Percentiles rank a stretch among this genome's conserved stretches.
These are phyloP conservation scores for Ectemnius lituratus DNA, from an alignment of 2,888 invertebrate species.

Conservation along the genomic window DNA sequence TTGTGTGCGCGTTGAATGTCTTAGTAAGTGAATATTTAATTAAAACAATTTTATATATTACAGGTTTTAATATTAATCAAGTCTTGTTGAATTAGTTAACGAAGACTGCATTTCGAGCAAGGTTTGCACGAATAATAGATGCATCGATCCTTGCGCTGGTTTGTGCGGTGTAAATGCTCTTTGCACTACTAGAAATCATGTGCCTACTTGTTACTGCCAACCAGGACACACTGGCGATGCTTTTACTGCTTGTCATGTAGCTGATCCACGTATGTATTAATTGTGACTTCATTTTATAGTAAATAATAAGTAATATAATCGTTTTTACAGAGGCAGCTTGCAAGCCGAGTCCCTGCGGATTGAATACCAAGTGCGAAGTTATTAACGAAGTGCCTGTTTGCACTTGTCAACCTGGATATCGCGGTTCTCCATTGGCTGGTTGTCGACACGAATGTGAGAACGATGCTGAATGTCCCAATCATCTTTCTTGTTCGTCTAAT, in stretches of 20 bases:
- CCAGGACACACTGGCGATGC: conserved; percentile 89
- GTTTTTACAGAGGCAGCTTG: conserved; percentile 86
- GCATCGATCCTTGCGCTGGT: conserved; percentile 88
- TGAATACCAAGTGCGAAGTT: conserved; percentile 89
- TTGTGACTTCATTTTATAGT: too few species aligned
- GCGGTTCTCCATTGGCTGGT: conserved; percentile 87
- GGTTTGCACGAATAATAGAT: conserved; percentile 87
- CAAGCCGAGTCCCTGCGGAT: conserved; percentile 89
- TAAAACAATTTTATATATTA: too few species aligned
- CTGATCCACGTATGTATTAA: conserved; percentile 84
- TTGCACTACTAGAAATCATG: conserved; percentile 88
- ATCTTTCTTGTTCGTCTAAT: conserved; percentile 84
- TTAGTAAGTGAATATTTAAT: conserved; percentile 79
- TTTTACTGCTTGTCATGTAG: conserved; percentile 84
- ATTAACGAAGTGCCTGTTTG: conserved; percentile 88
- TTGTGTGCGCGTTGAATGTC: conserved; percentile 87
- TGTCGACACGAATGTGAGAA: conserved; percentile 91
- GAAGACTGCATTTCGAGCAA: conserved; percentile 86
- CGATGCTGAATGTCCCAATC: conserved; percentile 85
- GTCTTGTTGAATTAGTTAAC: conserved; percentile 79
- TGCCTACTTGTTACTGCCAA: conserved; percentile 89
- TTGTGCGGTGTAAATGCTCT: conserved; percentile 86
- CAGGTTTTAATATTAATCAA: not conserved
- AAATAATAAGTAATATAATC: not conserved
- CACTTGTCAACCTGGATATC: conserved; percentile 86